Evolutionary conservation across 2,113 vertebrate species (phyloP), one percentile per base, ranked within the genome.

Genomic region (Euleptes europaea): DNA sequence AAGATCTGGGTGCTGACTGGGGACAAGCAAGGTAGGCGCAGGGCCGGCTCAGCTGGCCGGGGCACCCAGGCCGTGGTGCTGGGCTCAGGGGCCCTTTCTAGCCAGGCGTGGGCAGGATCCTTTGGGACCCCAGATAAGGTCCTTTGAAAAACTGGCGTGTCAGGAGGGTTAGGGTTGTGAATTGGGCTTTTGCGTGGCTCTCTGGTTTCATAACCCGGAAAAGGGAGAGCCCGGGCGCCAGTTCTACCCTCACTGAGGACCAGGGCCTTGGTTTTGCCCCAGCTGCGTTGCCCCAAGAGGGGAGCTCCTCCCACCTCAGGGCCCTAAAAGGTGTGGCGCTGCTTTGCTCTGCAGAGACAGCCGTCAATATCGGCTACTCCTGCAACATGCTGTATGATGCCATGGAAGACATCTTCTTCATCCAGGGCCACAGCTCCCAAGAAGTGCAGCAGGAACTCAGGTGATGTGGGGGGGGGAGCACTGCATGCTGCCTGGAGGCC

Each of bases 1-100:
- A 99, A 98, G 93, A 97, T 99, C 78, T 99, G 98, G 98, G 97
- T 99, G 86, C 94, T 99, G 69, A 99, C 98, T 23, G 98, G 98
- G 44, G 98, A 99, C 92, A 99, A 99, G 88, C 98, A 99, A 96
- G 98, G 98, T 99, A 90, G 2, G 23, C 31, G 3, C 28, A 7
- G 21, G 82, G 42, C 26, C 26, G n/a, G 19, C 14, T 11, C 35
- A 17, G 3, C 26, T 4, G 38, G 38, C 15, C 2, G 7, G 57
- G 12, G 31, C 47, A 10, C 23, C 21, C 19, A n/a, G 11, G 47
- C 72, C 49, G 23, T 13, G 40, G 15, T 49, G 26, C 44, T 51
- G 44, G 28, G 13, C 13, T n/a, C 66, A 5, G 17, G 51, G 51
- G 65, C 40, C 9, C 38, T 47, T 47, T 71, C n/a, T 19, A 40